phyloP scores from a whole-genome alignment of 2,888 invertebrate genomes.

The Agrenia bidenticulata region DNA sequence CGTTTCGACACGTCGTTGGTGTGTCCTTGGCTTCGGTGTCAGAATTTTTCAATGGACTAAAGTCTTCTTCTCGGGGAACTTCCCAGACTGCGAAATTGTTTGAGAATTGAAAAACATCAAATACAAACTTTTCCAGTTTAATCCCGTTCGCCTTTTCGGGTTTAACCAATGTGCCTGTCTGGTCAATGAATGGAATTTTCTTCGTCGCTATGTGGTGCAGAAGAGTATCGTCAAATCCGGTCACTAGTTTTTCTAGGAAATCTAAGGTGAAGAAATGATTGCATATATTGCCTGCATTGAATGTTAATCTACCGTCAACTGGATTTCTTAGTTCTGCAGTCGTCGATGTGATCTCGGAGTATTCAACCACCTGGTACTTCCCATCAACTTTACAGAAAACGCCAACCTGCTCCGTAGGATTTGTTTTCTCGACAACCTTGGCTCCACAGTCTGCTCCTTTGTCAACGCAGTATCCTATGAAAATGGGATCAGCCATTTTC shows the following conservation, averaged over 20 bases:
- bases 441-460: slow-evolving; percentile 92
- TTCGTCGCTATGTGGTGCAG: slow-evolving; percentile 94
- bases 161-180: slow-evolving; percentile 67
- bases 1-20: slow-evolving; percentile 78
- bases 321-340: slow-evolving; percentile 76
- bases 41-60: slow-evolving; percentile 94
- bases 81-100: slow-evolving; percentile 91
- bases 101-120: slow-evolving; percentile 95
- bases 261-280: slow-evolving; percentile 92
- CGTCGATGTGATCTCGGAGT: slow-evolving; percentile 87
- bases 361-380: slow-evolving; percentile 89
- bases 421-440: slow-evolving; percentile 84
- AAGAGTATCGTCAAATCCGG: slow-evolving; percentile 70
- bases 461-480: slow-evolving; percentile 88
- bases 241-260: slow-evolving; percentile 74
- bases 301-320: slow-evolving; percentile 75
- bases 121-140: slow-evolving; percentile 98
- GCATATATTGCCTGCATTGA: slow-evolving; percentile 95
- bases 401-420: slow-evolving; percentile 90
- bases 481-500: slow-evolving; percentile 95
- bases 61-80: slow-evolving; percentile 86
- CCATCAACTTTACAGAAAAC: slow-evolving; percentile 91
- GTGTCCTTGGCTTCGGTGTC: slow-evolving; percentile 85
- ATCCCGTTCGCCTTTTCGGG: slow-evolving; percentile 90
- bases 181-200: slow-evolving; percentile 85